phyloP scores from a whole-genome alignment of 1,140 invertebrate genomes.

The Ceratosolen solmsi region DNA sequence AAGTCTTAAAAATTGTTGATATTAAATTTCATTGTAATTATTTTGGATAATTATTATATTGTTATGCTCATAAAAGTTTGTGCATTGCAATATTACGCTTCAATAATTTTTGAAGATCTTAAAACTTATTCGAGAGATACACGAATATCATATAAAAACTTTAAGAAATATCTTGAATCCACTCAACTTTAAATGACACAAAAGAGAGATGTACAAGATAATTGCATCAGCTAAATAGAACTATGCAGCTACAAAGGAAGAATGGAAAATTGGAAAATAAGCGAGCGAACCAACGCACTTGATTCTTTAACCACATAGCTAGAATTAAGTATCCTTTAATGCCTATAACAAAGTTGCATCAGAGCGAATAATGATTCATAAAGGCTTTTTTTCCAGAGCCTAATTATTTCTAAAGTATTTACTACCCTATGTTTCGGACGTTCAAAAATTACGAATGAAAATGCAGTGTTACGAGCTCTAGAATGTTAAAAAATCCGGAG shows the following conservation, averaged over 20 bases:
- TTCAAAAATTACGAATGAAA: not conserved
- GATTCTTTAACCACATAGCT: not conserved
- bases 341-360: not conserved
- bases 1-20: not conserved
- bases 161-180: not conserved
- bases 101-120: no score
- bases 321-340: not conserved
- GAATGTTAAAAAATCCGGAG: not conserved
- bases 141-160: no score
- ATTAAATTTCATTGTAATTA: no score
- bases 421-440: not conserved
- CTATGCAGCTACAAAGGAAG: not conserved
- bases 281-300: not conserved
- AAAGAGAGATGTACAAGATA: not conserved
- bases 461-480: constrained; percentile 10
- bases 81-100: not conserved
- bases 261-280: constrained; percentile 10
- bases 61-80: not conserved
- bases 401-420: not conserved
- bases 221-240: not conserved
- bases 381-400: not conserved
- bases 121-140: no score
- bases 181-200: not conserved
- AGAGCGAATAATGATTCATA: not conserved
- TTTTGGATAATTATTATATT: no score